Evolutionary conservation across 2,888 invertebrate genomes (phyloP).

Genomic region (Bugulina stolonifera): DNA sequence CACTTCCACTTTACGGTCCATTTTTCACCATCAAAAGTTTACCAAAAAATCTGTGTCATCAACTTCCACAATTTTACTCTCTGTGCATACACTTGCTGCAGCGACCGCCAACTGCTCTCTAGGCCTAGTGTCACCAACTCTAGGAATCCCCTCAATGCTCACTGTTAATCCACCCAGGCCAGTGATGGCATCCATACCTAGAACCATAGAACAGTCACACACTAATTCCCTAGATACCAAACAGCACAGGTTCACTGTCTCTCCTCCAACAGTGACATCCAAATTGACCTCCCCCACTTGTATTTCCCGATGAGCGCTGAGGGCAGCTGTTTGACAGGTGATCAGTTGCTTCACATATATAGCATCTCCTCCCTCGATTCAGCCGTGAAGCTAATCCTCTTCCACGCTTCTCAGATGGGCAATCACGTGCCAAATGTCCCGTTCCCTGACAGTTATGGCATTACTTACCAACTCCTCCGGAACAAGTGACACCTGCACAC

Average conservation of each 20-base stretch:
- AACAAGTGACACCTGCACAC: not conserved
- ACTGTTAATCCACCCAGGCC: constrained; percentile 10
- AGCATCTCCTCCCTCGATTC: not conserved
- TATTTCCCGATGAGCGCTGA: not conserved
- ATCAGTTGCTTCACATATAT: not conserved
- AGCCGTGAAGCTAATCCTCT: no score
- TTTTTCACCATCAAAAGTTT: constrained; percentile 7
- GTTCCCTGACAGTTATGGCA: not conserved
- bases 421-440: not conserved
- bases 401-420: not conserved
- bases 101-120: not conserved
- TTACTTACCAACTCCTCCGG: not conserved
- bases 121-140: not conserved
- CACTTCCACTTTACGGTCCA: constrained; percentile 11
- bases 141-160: not conserved
- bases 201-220: not conserved
- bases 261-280: not conserved
- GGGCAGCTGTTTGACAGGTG: not conserved
- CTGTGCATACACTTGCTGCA: not conserved
- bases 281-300: not conserved
- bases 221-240: constrained; percentile 1
- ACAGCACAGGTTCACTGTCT: not conserved
- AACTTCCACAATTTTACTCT: no score
- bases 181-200: constrained; percentile 2
- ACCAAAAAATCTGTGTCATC: constrained; percentile 13